Percentiles rank a stretch among this genome's conserved stretches.
These are phyloP conservation scores for Pachycephus smyrnensis DNA, from an alignment of 2,888 invertebrate genomes.

Conservation along the genomic window DNA sequence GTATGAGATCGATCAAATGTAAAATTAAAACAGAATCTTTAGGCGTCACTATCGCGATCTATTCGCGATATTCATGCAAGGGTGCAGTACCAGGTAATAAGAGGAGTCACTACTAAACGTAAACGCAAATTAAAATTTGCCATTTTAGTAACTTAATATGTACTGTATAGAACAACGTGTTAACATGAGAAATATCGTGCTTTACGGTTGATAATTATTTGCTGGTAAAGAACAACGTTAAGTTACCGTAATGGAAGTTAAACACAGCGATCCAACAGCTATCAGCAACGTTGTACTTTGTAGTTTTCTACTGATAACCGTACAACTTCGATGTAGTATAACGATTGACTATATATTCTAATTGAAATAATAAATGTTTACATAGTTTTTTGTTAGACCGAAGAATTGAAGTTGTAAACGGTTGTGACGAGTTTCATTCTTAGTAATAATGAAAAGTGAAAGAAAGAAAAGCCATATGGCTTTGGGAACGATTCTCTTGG, in stretches of 20 bases:
- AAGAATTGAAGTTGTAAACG: background rate
- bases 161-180: background rate
- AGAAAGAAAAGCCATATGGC: background rate
- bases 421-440: background rate
- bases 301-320: background rate
- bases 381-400: no score
- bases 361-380: background rate
- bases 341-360: background rate
- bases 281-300: background rate
- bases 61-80: background rate
- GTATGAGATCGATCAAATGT: background rate
- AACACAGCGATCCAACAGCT: background rate
- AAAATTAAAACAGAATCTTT: background rate
- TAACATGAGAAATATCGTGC: background rate
- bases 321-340: background rate
- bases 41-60: background rate
- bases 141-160: background rate
- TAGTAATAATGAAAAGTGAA: background rate
- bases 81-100: background rate
- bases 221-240: background rate
- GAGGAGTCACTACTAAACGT: background rate
- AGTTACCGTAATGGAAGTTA: background rate
- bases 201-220: background rate
- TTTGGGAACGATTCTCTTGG: background rate
- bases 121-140: background rate